Evolutionary conservation across 2,113 vertebrate genomes (phyloP).

Genomic region (Microcebus jonahi): DNA sequence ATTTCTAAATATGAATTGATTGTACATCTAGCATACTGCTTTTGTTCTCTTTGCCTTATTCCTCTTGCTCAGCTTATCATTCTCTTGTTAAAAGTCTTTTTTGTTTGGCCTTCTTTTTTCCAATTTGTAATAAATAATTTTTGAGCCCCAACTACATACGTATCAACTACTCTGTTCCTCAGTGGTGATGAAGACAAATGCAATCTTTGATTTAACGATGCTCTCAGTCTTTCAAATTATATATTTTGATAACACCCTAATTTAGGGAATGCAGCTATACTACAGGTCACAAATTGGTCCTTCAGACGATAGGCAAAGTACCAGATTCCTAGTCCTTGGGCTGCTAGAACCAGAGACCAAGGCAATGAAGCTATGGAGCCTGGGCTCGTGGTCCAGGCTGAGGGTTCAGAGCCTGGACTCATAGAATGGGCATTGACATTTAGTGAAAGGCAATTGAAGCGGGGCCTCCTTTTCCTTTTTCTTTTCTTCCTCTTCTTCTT

Average conservation of each 20-base stretch:
- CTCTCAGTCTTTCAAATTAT: background rate
- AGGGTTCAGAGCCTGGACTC: background rate
- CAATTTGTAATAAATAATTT: background rate
- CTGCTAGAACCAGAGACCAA: background rate
- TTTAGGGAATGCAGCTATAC: background rate
- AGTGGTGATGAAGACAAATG: background rate
- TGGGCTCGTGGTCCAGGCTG: background rate
- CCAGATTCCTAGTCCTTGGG: background rate
- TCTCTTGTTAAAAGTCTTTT: background rate
- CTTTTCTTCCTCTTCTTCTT: background rate
- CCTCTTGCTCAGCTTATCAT: background rate
- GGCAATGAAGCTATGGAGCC: fast-evolving
- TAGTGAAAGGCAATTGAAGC: background rate
- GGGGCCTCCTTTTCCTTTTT: background rate
- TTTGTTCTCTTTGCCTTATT: background rate
- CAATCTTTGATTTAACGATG: background rate
- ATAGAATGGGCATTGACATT: background rate
- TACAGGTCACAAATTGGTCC: background rate
- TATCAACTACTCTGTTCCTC: background rate
- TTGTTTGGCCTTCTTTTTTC: background rate
- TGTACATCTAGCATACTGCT: background rate
- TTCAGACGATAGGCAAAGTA: background rate
- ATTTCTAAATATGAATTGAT: background rate
- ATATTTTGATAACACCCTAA: background rate
- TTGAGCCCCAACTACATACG: fast-evolving